Conservation (phyloP, 2,888 invertebrate species). For the Mythimna pallens region DNA sequence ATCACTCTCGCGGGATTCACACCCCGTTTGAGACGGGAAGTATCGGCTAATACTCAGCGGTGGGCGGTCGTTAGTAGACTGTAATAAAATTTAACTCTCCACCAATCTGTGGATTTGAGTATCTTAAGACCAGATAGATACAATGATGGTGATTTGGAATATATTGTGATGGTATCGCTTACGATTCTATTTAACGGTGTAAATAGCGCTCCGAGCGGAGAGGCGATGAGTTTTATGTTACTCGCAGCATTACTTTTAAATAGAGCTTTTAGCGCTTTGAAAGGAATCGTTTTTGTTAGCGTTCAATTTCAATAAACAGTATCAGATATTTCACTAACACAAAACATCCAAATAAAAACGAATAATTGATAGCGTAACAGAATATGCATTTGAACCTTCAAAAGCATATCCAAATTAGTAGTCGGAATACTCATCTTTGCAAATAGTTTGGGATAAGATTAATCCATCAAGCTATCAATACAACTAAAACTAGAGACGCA, state of each 20-base stretch:
- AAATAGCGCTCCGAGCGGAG: slow-evolving; percentile 38
- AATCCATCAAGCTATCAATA: slow-evolving; percentile 38
- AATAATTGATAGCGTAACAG: background rate
- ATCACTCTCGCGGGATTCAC: slow-evolving; percentile 69
- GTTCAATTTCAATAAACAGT: slow-evolving; percentile 4
- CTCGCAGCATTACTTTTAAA: slow-evolving; percentile 27
- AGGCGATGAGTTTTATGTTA: slow-evolving; percentile 37
- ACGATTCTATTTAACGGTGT: slow-evolving; percentile 36
- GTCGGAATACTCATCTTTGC: background rate
- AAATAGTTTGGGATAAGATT: slow-evolving; percentile 9
- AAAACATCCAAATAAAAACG: background rate
- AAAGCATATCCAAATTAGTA: background rate
- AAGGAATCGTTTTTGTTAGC: background rate
- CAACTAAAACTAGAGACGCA: slow-evolving; percentile 39
- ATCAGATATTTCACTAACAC: slow-evolving; percentile 1
- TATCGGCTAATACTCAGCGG: slow-evolving; percentile 65
- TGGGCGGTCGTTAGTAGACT: slow-evolving; percentile 65
- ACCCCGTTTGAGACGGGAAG: slow-evolving; percentile 67
- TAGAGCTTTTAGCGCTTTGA: slow-evolving; percentile 8
- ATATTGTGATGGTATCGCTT: slow-evolving; percentile 59
- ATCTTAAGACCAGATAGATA: slow-evolving; percentile 55
- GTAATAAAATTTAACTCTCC: slow-evolving; percentile 69
- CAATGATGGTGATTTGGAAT: slow-evolving; percentile 54
- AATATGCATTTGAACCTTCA: background rate
- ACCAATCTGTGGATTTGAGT: slow-evolving; percentile 61